Evolutionary conservation across 2,888 invertebrate species (phyloP), one percentile per base, ranked within the genome.

Genomic region (Himalopsyche tibetana): DNA sequence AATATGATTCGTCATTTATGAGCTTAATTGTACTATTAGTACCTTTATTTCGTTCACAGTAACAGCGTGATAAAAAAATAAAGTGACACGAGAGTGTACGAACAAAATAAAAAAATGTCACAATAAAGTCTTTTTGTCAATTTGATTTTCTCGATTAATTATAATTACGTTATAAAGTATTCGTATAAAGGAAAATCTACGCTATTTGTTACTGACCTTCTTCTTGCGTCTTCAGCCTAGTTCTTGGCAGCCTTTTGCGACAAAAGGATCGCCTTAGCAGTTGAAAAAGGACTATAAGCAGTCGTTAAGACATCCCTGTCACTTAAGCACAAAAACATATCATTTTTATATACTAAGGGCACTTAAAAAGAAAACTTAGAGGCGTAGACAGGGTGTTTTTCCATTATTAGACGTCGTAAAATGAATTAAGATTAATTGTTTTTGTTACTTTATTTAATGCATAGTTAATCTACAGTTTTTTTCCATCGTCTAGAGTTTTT

Each of bases 251-350:
- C 42, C 8, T 56, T 74, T 69, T 6, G 63, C 55, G 45, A 85
- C 82, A 81, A 85, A 83, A 85, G 69, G 42, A 55, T 36, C 63
- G 74, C 36, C 38, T 74, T 74, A 74, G 74, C 15, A 15, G 74
- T 15, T 74, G 84, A 80, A 74, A 74, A 51, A 55, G 28, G 28
- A 36, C n/a, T 79, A 84, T 80, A 55, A 12, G 11, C 19, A 82
- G 38, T 74, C 15, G 74, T 74, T 74, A 74, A 74, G 74, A 74
- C 74, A 74, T 74, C 74, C 74, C 15, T 74, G 74, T 74, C 74
- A 74, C 74, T 74, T 74, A 36, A 74, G 12, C 11, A 36, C 38
- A 28, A 74, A 63, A 74, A 74, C 74, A 74, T 38, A 74, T 74
- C 36, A 74, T 28, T 74, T 74, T 74, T 74, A 74, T 51, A 15